Percentiles rank a stretch among this genome's conserved stretches.
These are phyloP conservation scores for Metallyticus violacea DNA, from an alignment of 2,888 invertebrate species.

Conservation along the genomic window DNA sequence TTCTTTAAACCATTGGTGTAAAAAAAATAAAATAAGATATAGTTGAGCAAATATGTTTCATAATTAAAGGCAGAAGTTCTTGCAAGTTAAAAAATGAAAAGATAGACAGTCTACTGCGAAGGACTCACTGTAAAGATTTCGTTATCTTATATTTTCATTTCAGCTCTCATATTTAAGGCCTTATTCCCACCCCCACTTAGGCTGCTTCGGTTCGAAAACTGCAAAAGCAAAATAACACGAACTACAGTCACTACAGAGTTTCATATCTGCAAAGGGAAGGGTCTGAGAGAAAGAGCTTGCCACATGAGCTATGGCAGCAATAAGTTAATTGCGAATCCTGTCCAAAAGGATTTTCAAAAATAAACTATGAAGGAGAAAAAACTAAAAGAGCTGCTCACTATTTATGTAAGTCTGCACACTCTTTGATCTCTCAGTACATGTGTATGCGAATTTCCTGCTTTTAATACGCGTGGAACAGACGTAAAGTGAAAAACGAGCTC, in stretches of 20 bases:
- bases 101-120: too few species aligned
- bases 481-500: too few species aligned
- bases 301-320: background rate
- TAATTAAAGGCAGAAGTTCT: too few species aligned
- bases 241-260: background rate
- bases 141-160: background rate
- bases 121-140: background rate
- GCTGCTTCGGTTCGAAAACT: background rate
- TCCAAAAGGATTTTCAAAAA: background rate
- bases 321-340: background rate
- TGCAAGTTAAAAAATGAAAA: too few species aligned
- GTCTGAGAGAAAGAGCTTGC: background rate
- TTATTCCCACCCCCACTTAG: background rate
- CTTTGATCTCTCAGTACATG: background rate
- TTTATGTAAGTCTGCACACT: too few species aligned
- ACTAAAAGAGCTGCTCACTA: background rate
- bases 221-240: background rate
- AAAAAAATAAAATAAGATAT: too few species aligned
- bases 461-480: too few species aligned
- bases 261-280: background rate
- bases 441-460: background rate
- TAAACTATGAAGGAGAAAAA: background rate
- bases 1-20: too few species aligned
- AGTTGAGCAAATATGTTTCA: too few species aligned
- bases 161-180: background rate